Evolutionary conservation across 30 jellyfish, hydroid and myxozoan species (phyloP).

Genomic region (Morbakka virulenta): DNA sequence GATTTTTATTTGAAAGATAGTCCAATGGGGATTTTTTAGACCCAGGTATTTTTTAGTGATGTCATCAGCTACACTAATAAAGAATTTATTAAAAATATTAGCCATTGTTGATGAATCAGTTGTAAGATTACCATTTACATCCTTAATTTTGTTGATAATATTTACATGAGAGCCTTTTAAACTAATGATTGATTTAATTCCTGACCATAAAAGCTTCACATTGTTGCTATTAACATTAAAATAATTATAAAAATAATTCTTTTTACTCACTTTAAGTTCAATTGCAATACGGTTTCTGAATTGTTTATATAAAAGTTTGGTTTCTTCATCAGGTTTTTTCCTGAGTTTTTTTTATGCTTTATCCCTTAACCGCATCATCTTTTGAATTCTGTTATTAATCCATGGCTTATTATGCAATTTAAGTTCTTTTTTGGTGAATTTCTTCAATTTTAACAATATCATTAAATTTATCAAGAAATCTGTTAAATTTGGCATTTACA

Average conservation of each 20-base stretch:
- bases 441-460: conserved; percentile 20
- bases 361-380: conserved; percentile 29
- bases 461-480: conserved; percentile 33
- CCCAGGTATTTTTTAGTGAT: conserved; percentile 39
- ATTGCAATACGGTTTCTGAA: conserved; percentile 33
- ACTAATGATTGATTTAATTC: conserved; percentile 33
- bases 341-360: neutral
- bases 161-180: conserved; percentile 18
- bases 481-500: conserved; percentile 1
- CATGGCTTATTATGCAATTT: conserved; percentile 29
- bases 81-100: conserved; percentile 10
- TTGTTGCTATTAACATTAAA: conserved; percentile 18
- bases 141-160: conserved; percentile 45
- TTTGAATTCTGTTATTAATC: conserved; percentile 37
- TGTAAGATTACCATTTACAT: conserved; percentile 48
- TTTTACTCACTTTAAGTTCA: conserved; percentile 23
- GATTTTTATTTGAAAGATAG: neutral
- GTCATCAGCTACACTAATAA: conserved; percentile 25
- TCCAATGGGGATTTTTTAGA: conserved; percentile 30
- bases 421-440: conserved; percentile 7
- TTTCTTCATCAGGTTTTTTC: conserved; percentile 26
- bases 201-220: conserved; percentile 31
- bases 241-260: conserved; percentile 20
- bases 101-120: conserved; percentile 47
- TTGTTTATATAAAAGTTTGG: neutral